Percentiles rank a stretch among this genome's conserved stretches.
Conservation (phyloP, 2,888 invertebrate genomes). For the Acronicta aceris region DNA sequence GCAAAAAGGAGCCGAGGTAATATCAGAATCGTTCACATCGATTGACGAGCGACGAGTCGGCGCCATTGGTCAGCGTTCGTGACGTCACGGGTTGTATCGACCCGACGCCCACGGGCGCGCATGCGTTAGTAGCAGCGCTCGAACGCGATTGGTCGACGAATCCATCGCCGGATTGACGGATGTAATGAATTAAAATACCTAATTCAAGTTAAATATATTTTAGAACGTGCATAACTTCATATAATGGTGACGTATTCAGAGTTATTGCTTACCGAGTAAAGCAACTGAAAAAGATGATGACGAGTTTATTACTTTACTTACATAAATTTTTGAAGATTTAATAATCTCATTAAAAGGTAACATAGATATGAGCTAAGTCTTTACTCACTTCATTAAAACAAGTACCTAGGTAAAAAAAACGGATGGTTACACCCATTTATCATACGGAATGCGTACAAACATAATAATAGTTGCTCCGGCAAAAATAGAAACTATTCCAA, state of each 20-base stretch:
- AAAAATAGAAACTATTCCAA: constrained; percentile 30
- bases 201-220: constrained; percentile 56
- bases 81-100: constrained; percentile 85
- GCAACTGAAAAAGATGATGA: neutral
- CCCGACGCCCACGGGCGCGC: constrained; percentile 83
- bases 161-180: constrained; percentile 66
- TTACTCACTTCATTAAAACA: neutral
- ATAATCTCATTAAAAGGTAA: neutral
- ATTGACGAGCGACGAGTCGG: constrained; percentile 79
- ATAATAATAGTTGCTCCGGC: constrained; percentile 8
- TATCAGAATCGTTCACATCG: constrained; percentile 78
- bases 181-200: constrained; percentile 68
- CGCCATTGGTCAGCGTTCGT: constrained; percentile 82
- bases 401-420: neutral
- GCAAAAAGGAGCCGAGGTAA: constrained; percentile 57
- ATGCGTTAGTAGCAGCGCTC: constrained; percentile 71
- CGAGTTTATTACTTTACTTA: too few species aligned
- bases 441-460: neutral
- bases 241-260: constrained; percentile 12
- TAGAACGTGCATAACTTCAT: constrained; percentile 41
- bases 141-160: constrained; percentile 72
- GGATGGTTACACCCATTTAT: neutral
- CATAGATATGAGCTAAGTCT: too few species aligned
- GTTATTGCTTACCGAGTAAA: constrained; percentile 19
- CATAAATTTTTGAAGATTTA: neutral